phyloP scores from a whole-genome alignment of 2,113 vertebrate species.

The Laterallus jamaicensis region DNA sequence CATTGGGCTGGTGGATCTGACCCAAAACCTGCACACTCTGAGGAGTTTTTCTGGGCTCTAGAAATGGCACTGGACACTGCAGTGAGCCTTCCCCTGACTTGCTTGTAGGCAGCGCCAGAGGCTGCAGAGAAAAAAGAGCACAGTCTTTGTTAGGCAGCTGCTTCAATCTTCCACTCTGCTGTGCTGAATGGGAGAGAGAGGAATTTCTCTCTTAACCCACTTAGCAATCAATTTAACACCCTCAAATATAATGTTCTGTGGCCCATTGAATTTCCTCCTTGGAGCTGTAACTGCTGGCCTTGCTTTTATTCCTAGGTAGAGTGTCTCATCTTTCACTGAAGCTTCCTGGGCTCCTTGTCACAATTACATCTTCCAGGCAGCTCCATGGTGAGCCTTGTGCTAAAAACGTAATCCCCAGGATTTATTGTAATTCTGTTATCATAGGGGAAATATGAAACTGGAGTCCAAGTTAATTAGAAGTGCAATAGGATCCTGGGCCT shows the following conservation, averaged over 20 bases:
- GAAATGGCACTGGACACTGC: neutral
- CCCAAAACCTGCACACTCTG: neutral
- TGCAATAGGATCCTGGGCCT: neutral
- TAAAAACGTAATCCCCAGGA: neutral
- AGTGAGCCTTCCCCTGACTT: neutral
- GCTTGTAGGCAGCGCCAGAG: neutral
- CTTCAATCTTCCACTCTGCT: neutral
- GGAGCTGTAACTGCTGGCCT: neutral
- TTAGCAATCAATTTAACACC: neutral
- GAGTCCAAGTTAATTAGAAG: conserved; percentile 24
- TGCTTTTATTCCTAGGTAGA: neutral
- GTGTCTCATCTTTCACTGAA: neutral
- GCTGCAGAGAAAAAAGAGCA: neutral
- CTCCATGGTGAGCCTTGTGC: neutral
- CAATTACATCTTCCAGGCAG: conserved; percentile 8
- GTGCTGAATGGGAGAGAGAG: neutral
- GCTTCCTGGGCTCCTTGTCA: rapidly evolving
- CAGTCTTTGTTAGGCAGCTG: neutral
- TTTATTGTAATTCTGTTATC: neutral
- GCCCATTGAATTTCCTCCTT: neutral
- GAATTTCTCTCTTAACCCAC: neutral
- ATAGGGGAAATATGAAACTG: neutral
- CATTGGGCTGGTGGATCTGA: neutral
- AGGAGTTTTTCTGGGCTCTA: neutral
- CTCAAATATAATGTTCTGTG: neutral